Percentiles rank a stretch among this genome's conserved stretches.
Evolutionary conservation across 2,113 vertebrate genomes (phyloP).

Genomic region (Tragelaphus imberbis): DNA sequence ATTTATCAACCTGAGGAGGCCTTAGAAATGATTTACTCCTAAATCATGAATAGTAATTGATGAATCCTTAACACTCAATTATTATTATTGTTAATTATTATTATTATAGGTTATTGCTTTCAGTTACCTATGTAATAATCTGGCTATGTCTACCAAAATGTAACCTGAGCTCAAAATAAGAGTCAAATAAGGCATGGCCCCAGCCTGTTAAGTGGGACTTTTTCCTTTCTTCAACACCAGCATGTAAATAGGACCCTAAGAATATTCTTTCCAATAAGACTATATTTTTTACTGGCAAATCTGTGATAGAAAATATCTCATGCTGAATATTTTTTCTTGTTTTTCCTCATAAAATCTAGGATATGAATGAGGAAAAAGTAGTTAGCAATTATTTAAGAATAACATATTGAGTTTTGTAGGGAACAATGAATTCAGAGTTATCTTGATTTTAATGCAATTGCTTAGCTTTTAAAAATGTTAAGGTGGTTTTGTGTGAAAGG

Average conservation of each 20-base stretch:
- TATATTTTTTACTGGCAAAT: background rate
- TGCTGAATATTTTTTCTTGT: background rate
- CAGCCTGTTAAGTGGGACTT: background rate
- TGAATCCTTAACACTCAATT: background rate
- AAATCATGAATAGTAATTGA: background rate
- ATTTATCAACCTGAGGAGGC: background rate
- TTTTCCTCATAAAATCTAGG: background rate
- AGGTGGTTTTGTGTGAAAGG: background rate
- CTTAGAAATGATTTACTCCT: slow-evolving; percentile 2
- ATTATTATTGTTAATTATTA: background rate
- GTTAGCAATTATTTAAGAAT: background rate
- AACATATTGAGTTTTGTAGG: background rate
- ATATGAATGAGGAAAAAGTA: background rate
- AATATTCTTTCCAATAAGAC: background rate
- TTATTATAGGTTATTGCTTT: background rate
- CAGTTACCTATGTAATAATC: background rate
- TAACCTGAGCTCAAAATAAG: background rate
- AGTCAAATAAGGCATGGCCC: background rate
- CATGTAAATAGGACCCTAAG: background rate
- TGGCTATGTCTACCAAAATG: background rate
- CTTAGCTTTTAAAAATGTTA: slow-evolving; percentile 6
- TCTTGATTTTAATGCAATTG: background rate
- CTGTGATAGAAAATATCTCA: background rate
- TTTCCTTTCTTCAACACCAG: background rate
- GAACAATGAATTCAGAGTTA: background rate